These are phyloP conservation scores for Propithecus perrieri DNA, from an alignment of 2,797 vertebrate species.

Conservation along the genomic window DNA sequence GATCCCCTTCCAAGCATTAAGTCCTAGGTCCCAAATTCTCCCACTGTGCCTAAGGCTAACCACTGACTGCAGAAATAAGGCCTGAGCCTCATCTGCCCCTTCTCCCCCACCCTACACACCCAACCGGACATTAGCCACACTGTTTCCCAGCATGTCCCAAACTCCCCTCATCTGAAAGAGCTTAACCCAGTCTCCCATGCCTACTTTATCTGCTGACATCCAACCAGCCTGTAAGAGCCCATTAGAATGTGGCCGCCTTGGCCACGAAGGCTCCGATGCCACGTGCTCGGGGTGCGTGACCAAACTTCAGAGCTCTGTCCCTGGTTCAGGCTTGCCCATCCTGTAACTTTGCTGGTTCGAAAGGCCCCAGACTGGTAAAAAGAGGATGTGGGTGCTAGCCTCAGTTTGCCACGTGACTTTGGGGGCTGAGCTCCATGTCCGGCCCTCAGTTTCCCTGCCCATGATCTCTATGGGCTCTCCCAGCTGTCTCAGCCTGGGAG, in stretches of 20 bases:
- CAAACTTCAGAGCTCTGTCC: background rate
- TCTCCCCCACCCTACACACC: background rate
- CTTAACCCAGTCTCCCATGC: background rate
- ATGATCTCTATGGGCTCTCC: background rate
- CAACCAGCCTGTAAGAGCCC: background rate
- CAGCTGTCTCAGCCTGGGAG: background rate
- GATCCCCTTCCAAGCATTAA: background rate
- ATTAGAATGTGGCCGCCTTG: background rate
- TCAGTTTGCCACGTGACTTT: background rate
- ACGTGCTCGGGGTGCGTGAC: background rate
- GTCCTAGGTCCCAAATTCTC: background rate
- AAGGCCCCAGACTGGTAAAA: background rate
- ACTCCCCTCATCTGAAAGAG: background rate
- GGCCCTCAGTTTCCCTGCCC: background rate
- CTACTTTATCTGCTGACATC: background rate
- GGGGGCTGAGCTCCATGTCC: too few relatives aligned
- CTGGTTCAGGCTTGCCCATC: background rate
- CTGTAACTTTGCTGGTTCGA: background rate
- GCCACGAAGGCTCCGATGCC: fast-evolving
- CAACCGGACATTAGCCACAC: background rate
- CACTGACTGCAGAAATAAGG: background rate
- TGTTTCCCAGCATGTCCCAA: background rate
- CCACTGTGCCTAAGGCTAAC: background rate
- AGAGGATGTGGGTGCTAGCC: background rate
- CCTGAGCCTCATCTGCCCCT: background rate